These are phyloP conservation scores for Tineola bisselliella DNA, from an alignment of 2,888 invertebrate species.

Conservation along the genomic window DNA sequence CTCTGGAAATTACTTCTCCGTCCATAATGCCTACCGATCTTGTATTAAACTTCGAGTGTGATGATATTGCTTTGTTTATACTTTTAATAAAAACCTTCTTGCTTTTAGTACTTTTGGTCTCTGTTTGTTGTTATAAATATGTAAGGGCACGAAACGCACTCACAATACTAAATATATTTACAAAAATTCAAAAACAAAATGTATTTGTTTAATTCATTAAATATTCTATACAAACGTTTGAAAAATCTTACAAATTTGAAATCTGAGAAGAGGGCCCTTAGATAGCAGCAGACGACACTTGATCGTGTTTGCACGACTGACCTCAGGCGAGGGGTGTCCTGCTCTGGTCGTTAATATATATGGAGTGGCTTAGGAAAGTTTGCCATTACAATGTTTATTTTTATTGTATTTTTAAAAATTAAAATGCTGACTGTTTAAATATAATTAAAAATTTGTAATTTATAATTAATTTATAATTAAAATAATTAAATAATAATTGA, in stretches of 20 bases:
- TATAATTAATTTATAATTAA: too few relatives aligned
- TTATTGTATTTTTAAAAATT: too few relatives aligned
- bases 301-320: slow-evolving; percentile 32
- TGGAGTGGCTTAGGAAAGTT: neutral
- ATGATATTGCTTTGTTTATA: slow-evolving; percentile 6
- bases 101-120: neutral
- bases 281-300: slow-evolving; percentile 25
- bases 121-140: neutral
- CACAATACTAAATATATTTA: neutral
- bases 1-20: slow-evolving; percentile 11
- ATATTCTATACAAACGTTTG: neutral
- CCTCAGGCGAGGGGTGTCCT: slow-evolving; percentile 21
- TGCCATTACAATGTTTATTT: neutral
- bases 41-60: slow-evolving; percentile 1
- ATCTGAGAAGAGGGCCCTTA: slow-evolving; percentile 2
- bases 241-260: neutral
- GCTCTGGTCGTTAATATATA: slow-evolving; percentile 20
- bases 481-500: too few relatives aligned
- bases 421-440: too few relatives aligned
- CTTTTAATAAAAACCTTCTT: neutral
- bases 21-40: neutral
- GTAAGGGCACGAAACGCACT: neutral
- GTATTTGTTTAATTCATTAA: neutral
- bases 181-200: neutral
- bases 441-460: neutral